Base-by-base conservation (phyloP, 1,140 invertebrate species). In the Portunus trituberculatus region DNA sequence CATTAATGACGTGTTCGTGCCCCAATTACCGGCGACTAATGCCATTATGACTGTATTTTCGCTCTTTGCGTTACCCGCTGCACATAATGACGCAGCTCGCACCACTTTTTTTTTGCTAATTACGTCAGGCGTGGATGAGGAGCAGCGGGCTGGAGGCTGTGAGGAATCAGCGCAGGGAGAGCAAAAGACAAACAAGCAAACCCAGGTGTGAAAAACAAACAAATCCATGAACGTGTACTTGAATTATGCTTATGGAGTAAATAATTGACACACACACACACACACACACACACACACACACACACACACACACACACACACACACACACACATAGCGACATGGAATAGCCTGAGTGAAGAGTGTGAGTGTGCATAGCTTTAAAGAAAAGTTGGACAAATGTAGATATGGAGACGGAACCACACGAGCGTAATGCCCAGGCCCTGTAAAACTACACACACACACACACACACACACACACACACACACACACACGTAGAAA, bases 1-100 rank as follows among this genome's bases (percentile, higher is more conserved):
- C 92, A 86, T 93, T 93, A 84, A 86, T 93, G 92, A 59, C 82
- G 28, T 86, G 76, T 93, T 86, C 31, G 4, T 48, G 48, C 92
- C 59, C 45, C 14, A 93, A 89, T 94, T 94, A 94, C n/a, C 86
- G 20, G 12, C 4, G 84, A 48, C 67, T 59, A 88, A 76, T 76
- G 67, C 67, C 67, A 76, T 76, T 76, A 76, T 76, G 67, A 76
- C 67, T 76, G 67, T 76, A 76, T 76, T 76, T 76, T 76, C 67
- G 67, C 67, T 76, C 67, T 76, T 76, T 25, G 67, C 20, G 20
- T 76, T 76, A 7, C n/a, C 67, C 67, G 25, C 20, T n/a, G 67
- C 25, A 76, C 67, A 76, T 76, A 76, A 76, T 76, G 67, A n/a
- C 67, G 67, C 25, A 76, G 20, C 67, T 76, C 20, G 67, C n/a